These are phyloP conservation scores for Protobothrops flavoviridis DNA, from an alignment of 2,113 vertebrate genomes.

Conservation along the genomic window DNA sequence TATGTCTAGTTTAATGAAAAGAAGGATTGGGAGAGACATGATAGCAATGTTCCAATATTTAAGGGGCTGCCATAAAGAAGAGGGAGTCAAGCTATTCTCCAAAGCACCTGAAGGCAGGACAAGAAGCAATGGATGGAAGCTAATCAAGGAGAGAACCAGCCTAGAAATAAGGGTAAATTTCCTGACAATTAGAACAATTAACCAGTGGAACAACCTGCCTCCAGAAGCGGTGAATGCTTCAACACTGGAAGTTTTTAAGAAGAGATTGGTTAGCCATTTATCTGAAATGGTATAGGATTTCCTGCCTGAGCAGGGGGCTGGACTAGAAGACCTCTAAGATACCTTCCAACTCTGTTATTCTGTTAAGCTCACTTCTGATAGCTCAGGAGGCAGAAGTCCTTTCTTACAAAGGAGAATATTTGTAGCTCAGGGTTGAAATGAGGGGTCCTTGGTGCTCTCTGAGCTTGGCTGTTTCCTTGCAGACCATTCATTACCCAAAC, in stretches of 20 bases:
- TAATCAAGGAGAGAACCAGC: background rate
- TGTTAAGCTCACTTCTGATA: background rate
- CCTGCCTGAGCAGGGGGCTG: no score
- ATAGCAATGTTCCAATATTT: background rate
- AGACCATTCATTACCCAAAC: background rate
- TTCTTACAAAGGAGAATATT: background rate
- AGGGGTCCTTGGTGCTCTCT: background rate
- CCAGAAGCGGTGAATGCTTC: background rate
- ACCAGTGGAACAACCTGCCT: background rate
- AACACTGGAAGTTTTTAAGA: background rate
- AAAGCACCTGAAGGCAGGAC: background rate
- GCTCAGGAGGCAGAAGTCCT: background rate
- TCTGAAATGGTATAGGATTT: background rate
- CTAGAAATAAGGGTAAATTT: background rate
- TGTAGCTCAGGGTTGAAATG: background rate
- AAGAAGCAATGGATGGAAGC: background rate
- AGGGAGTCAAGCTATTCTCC: background rate
- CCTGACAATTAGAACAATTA: background rate
- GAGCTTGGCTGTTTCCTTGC: background rate
- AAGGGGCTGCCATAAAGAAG: background rate
- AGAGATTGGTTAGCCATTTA: background rate
- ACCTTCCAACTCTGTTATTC: background rate
- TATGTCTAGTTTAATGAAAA: background rate
- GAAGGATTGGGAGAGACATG: background rate
- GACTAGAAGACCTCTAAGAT: background rate